phyloP scores from a whole-genome alignment of 2,888 invertebrate genomes.

The Andrena flavipes region DNA sequence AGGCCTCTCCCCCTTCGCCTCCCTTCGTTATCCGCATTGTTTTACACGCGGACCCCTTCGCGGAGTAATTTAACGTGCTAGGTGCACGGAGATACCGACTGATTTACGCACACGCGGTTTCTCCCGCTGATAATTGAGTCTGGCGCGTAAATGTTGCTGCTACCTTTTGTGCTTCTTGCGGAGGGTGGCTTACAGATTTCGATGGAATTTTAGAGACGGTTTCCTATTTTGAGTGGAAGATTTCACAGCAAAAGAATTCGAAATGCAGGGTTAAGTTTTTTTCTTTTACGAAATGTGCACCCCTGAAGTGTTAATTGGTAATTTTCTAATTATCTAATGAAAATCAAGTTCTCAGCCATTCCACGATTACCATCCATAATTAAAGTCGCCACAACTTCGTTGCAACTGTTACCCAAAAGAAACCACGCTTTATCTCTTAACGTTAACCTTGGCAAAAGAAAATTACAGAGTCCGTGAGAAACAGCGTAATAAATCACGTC shows the following conservation, averaged over 20 bases:
- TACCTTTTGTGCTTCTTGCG: not conserved
- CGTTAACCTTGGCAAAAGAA: no score
- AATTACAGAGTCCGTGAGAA: not conserved
- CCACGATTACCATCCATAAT: not conserved
- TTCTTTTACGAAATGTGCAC: no score
- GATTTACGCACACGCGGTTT: conserved; percentile 56
- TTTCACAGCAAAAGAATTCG: no score
- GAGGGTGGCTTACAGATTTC: not conserved
- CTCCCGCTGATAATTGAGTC: conserved; percentile 53
- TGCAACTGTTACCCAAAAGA: conserved; percentile 22
- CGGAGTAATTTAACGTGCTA: conserved; percentile 30
- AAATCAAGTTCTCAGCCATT: not conserved
- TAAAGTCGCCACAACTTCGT: conserved; percentile 28
- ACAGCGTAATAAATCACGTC: conserved; percentile 23
- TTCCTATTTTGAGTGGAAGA: no score
- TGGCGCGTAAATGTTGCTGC: not conserved
- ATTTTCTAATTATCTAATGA: no score
- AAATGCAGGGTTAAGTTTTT: no score
- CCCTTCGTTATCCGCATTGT: conserved; percentile 37
- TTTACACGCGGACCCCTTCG: conserved; percentile 28
- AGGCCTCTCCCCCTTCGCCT: not conserved
- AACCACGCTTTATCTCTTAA: conserved; percentile 21
- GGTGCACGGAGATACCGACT: conserved; percentile 37
- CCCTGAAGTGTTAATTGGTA: no score
- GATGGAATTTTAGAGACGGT: no score